These are phyloP conservation scores for Rutilus rutilus DNA, from an alignment of 2,113 vertebrate species.

Conservation along the genomic window DNA sequence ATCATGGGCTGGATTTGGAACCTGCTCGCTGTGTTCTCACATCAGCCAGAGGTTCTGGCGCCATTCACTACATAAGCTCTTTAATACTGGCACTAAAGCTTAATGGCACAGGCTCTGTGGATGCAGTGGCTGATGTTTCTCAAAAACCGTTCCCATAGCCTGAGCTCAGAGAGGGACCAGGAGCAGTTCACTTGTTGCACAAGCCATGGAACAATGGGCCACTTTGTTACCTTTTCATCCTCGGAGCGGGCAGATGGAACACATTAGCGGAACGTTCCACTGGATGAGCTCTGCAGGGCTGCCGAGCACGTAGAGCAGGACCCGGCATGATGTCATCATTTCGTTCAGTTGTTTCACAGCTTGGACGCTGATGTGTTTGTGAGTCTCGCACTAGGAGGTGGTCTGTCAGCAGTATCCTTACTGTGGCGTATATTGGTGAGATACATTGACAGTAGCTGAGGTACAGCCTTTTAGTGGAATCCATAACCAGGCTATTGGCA, in stretches of 20 bases:
- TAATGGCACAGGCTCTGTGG: constrained; percentile 45
- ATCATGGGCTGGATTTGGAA: constrained; percentile 24
- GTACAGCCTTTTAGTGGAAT: constrained; percentile 11
- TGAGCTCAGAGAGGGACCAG: constrained; percentile 27
- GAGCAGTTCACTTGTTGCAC: constrained; percentile 51
- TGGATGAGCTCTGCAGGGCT: constrained; percentile 42
- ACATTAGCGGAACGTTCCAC: constrained; percentile 52
- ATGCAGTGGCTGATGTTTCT: constrained; percentile 49
- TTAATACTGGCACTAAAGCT: constrained; percentile 58
- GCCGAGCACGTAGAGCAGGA: constrained; percentile 12
- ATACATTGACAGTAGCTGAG: constrained; percentile 18
- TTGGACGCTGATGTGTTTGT: constrained; percentile 21
- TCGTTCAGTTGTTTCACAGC: constrained; percentile 30
- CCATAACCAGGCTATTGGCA: neutral
- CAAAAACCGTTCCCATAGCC: constrained; percentile 41
- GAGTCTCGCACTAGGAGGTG: constrained; percentile 21
- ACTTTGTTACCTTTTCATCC: constrained; percentile 58
- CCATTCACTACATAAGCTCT: constrained; percentile 41
- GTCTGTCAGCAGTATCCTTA: constrained; percentile 12
- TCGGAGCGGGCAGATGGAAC: constrained; percentile 37
- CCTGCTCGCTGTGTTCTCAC: constrained; percentile 31
- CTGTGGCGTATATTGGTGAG: neutral
- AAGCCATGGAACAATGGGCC: constrained; percentile 55
- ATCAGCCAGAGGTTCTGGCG: constrained; percentile 49
- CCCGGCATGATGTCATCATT: constrained; percentile 37